Evolutionary conservation across 2,113 vertebrate species (phyloP).

Genomic region (Crotalus tigris): DNA sequence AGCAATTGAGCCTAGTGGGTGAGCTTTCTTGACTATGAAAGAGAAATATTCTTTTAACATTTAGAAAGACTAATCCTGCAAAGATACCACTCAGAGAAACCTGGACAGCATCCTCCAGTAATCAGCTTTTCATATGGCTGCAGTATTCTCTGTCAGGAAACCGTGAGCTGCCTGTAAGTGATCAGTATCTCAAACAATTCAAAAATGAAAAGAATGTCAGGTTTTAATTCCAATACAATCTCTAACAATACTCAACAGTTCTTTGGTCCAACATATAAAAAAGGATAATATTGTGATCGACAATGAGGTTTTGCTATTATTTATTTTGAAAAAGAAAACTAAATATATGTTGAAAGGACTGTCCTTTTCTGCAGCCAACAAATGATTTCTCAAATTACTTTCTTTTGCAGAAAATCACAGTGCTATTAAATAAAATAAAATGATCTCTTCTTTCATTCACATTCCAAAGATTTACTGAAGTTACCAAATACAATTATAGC

Average conservation of each 20-base stretch:
- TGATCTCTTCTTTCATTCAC: background rate
- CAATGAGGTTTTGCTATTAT: background rate
- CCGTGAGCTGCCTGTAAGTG: conserved; percentile 52
- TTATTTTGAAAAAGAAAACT: background rate
- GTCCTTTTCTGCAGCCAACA: background rate
- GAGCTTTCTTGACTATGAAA: conserved; percentile 21
- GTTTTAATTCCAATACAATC: background rate
- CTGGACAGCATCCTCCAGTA: conserved; percentile 54
- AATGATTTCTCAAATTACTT: background rate
- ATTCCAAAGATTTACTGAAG: background rate
- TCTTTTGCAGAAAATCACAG: background rate
- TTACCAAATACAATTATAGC: background rate
- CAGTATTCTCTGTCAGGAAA: conserved; percentile 61
- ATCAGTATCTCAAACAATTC: conserved; percentile 13
- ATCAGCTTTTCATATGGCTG: conserved; percentile 62
- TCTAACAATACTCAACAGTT: background rate
- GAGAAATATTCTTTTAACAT: conserved; percentile 36
- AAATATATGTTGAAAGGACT: background rate
- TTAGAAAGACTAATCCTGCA: conserved; percentile 41
- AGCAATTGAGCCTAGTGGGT: conserved; percentile 36
- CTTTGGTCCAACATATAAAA: background rate
- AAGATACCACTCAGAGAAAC: conserved; percentile 66
- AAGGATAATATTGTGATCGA: background rate
- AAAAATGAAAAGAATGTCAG: background rate
- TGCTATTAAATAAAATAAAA: background rate